These are phyloP conservation scores for Xenus cinereus DNA, from an alignment of 2,113 vertebrate genomes.

Conservation along the genomic window DNA sequence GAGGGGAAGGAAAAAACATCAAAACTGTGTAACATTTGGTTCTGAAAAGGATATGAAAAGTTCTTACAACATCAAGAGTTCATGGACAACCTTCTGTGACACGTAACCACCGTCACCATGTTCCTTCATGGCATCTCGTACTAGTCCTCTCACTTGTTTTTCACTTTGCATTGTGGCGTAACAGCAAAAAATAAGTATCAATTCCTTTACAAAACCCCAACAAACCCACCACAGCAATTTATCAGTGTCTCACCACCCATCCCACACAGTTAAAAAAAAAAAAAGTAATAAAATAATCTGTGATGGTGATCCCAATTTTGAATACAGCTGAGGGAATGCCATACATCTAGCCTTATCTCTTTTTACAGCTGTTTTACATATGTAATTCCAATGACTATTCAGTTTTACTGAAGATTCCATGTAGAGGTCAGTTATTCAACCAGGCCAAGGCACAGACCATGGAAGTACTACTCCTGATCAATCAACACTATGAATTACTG, in stretches of 20 bases:
- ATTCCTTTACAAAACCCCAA: background rate
- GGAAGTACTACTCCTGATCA: background rate
- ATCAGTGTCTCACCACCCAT: background rate
- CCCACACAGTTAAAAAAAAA: background rate
- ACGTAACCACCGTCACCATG: fast-evolving
- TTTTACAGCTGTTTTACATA: background rate
- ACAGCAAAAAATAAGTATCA: background rate
- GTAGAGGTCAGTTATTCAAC: background rate
- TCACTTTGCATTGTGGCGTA: background rate
- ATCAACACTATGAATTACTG: background rate
- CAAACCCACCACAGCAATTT: background rate
- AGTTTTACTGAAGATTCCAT: background rate
- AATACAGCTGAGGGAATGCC: background rate
- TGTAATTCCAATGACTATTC: background rate
- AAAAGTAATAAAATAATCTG: background rate
- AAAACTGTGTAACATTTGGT: background rate
- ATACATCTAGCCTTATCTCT: background rate
- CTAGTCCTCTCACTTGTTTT: background rate
- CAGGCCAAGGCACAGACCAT: background rate
- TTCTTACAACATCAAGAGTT: background rate
- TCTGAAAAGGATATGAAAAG: background rate
- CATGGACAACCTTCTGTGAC: background rate
- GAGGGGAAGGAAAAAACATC: background rate
- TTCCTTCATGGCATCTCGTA: background rate
- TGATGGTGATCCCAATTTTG: background rate